Conservation (phyloP, 2,888 invertebrate species). For the Nephrotoma guestfalica region DNA sequence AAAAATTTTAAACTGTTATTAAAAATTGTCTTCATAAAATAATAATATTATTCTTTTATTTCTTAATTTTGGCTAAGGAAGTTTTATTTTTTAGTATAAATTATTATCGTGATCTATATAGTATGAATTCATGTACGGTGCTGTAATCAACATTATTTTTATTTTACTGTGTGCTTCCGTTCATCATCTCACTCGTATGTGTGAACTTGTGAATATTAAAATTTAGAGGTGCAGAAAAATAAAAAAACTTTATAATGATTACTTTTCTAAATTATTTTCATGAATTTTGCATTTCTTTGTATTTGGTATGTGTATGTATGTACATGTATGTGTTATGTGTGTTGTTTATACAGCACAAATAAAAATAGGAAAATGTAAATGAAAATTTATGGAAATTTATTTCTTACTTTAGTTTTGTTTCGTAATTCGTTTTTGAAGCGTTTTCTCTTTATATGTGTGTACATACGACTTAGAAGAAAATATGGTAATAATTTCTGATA, state of each 20-base stretch:
- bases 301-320: background rate
- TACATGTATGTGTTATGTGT: background rate
- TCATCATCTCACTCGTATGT: background rate
- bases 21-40: background rate
- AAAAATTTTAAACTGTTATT: background rate
- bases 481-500: background rate
- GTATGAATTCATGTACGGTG: background rate
- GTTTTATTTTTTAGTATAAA: background rate
- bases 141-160: background rate
- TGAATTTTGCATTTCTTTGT: background rate
- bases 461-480: background rate
- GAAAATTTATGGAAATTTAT: background rate
- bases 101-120: background rate
- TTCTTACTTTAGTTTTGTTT: background rate
- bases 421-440: background rate
- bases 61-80: background rate
- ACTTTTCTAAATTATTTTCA: background rate
- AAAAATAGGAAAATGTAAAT: background rate
- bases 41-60: background rate
- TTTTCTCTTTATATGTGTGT: background rate
- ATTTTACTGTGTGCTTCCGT: background rate
- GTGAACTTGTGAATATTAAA: background rate
- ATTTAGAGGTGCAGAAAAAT: background rate
- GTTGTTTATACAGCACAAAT: background rate
- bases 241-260: background rate